A percentile compares a stretch with the other conserved stretches of the same genome.
Conservation (phyloP, 2,113 vertebrate genomes). For the Neodon shergylaensis region DNA sequence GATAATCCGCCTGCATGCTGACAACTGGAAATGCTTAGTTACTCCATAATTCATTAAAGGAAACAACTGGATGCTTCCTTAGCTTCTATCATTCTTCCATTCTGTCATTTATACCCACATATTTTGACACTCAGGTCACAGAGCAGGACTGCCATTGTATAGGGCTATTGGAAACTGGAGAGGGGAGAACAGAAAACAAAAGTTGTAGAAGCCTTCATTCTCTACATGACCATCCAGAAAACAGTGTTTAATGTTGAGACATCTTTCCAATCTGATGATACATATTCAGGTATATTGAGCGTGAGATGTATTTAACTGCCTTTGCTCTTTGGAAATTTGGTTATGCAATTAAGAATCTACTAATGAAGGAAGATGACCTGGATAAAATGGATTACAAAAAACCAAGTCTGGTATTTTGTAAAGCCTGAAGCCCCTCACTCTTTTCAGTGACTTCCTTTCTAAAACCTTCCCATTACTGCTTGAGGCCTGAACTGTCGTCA, state of each 20-base stretch:
- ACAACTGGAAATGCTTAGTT: not conserved
- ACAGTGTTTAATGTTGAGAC: not conserved
- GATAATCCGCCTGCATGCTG: not conserved
- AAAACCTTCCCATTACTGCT: slow-evolving; percentile 45
- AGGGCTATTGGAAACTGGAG: not conserved
- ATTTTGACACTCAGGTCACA: not conserved
- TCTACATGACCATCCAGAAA: not conserved
- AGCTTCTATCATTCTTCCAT: not conserved
- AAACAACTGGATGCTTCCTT: not conserved
- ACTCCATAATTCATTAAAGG: not conserved
- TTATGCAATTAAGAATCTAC: slow-evolving; percentile 42
- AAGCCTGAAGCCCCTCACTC: not conserved
- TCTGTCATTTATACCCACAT: not conserved
- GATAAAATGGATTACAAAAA: slow-evolving; percentile 3
- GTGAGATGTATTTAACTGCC: not conserved
- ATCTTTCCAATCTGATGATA: not conserved
- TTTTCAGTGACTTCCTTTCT: not conserved
- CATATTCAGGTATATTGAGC: not conserved
- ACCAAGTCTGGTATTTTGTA: not conserved
- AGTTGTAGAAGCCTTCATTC: not conserved
- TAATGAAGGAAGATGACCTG: not conserved
- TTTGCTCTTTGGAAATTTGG: slow-evolving; percentile 50
- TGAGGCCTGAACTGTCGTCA: slow-evolving; percentile 17
- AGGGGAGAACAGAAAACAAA: not conserved
- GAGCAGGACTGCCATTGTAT: not conserved